A percentile compares a stretch with the other conserved stretches of the same genome.
phyloP scores from a whole-genome alignment of 2,113 vertebrate species.

The Triplophysa dalaica region DNA sequence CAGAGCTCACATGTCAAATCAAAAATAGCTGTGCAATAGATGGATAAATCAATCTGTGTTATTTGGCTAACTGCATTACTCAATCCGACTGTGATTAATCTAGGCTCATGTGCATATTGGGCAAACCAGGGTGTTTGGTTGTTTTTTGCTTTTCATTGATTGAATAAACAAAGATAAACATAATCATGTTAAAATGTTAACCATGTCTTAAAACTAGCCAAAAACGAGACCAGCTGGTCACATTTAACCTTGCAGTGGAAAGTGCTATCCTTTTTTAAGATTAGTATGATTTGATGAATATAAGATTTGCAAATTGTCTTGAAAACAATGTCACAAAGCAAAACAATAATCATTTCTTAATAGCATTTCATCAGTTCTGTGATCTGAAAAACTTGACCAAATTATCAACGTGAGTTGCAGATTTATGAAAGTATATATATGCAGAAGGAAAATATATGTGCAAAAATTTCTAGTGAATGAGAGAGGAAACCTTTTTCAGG shows the following conservation, averaged over 20 bases:
- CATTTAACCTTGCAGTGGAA: no score
- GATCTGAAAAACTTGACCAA: neutral
- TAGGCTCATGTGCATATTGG: neutral
- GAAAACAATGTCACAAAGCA: neutral
- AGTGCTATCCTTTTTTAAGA: no score
- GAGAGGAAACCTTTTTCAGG: conserved; percentile 8
- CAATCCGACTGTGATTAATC: conserved; percentile 39
- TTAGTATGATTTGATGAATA: neutral
- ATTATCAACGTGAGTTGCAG: conserved; percentile 1
- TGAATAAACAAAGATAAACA: neutral
- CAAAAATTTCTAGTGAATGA: neutral
- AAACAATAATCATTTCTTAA: neutral
- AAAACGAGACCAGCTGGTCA: no score
- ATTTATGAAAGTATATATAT: neutral
- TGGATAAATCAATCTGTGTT: conserved; percentile 14
- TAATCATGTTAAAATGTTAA: neutral
- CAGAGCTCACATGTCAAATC: conserved; percentile 31
- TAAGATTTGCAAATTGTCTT: neutral
- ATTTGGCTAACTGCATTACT: conserved; percentile 41
- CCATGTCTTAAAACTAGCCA: neutral
- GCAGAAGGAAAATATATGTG: neutral
- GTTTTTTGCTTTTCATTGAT: conserved; percentile 34
- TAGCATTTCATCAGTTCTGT: neutral
- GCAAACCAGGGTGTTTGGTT: conserved; percentile 9
- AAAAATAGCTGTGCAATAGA: conserved; percentile 20